Percentiles rank a stretch among this genome's conserved stretches.
phyloP scores from a whole-genome alignment of 1,140 invertebrate genomes.

The Ditylenchus dipsaci region DNA sequence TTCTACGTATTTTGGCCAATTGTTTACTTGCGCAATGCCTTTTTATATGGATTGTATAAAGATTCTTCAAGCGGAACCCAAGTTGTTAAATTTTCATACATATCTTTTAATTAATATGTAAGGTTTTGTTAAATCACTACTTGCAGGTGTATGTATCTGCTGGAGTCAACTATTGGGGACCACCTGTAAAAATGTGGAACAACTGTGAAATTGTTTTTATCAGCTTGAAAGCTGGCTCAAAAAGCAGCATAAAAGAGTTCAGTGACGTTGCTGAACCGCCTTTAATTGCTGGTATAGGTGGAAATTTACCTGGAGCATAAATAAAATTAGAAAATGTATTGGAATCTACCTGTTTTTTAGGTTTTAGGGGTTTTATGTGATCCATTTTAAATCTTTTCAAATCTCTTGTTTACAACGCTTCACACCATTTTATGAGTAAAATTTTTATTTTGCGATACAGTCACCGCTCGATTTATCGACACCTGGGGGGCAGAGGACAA shows the following conservation, averaged over 20 bases:
- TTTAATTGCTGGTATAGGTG: not conserved
- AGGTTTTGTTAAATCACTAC: not conserved
- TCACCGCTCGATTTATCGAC: too few relatives aligned
- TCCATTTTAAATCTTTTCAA: too few relatives aligned
- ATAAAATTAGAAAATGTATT: too few relatives aligned
- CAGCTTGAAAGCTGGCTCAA: not conserved
- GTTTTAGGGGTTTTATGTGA: too few relatives aligned
- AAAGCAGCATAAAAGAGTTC: not conserved
- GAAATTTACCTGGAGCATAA: not conserved
- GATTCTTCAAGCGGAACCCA: slow-evolving; percentile 21
- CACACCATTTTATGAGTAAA: too few relatives aligned
- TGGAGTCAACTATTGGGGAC: slow-evolving; percentile 38
- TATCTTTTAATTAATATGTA: too few relatives aligned
- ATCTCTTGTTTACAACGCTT: too few relatives aligned
- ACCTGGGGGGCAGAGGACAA: too few relatives aligned
- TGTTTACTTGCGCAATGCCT: slow-evolving; percentile 21
- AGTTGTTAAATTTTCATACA: not conserved
- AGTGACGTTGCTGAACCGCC: not conserved
- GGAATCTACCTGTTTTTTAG: too few relatives aligned
- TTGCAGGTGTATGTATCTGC: slow-evolving; percentile 27
- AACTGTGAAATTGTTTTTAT: slow-evolving; percentile 11
- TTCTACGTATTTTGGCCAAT: slow-evolving; percentile 34
- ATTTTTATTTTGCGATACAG: too few relatives aligned
- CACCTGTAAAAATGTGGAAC: slow-evolving; percentile 21
- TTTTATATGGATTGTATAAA: slow-evolving; percentile 30